phyloP scores from a whole-genome alignment of 2,888 invertebrate species.

The Cheilosia grossa region DNA sequence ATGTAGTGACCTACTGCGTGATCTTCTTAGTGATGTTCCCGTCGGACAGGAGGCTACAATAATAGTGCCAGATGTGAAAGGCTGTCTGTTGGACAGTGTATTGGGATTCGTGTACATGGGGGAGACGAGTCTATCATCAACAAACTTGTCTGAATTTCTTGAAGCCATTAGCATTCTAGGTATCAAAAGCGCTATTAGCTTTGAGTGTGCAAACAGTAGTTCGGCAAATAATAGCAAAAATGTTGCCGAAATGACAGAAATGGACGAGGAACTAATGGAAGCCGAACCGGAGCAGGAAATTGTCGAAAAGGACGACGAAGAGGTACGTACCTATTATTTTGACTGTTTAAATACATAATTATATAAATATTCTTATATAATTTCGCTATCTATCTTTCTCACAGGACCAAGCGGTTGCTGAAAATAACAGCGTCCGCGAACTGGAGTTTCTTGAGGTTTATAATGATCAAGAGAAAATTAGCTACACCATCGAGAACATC shows the following conservation, averaged over 20 bases:
- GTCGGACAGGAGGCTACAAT: conserved; percentile 80
- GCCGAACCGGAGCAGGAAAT: conserved; percentile 62
- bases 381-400: neutral
- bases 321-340: conserved; percentile 43
- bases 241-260: conserved; percentile 78
- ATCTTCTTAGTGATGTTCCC: conserved; percentile 80
- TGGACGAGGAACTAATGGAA: conserved; percentile 79
- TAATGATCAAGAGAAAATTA: conserved; percentile 81
- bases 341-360: neutral
- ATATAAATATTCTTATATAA: neutral
- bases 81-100: conserved; percentile 80
- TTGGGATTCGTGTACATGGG: conserved; percentile 82
- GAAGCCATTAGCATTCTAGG: conserved; percentile 82
- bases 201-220: conserved; percentile 79
- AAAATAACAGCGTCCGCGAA: conserved; percentile 75
- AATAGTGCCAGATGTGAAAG: conserved; percentile 81
- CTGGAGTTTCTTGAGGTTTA: conserved; percentile 82
- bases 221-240: conserved; percentile 35
- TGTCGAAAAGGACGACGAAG: conserved; percentile 68
- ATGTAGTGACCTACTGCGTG: conserved; percentile 81
- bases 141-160: conserved; percentile 81
- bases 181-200: conserved; percentile 82
- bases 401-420: conserved; percentile 75
- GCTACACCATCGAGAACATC: conserved; percentile 82
- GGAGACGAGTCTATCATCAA: conserved; percentile 80